Percentiles rank a stretch among this genome's conserved stretches.
Evolutionary conservation across 2,888 invertebrate species (phyloP).

Genomic region (Harmothoe impar): DNA sequence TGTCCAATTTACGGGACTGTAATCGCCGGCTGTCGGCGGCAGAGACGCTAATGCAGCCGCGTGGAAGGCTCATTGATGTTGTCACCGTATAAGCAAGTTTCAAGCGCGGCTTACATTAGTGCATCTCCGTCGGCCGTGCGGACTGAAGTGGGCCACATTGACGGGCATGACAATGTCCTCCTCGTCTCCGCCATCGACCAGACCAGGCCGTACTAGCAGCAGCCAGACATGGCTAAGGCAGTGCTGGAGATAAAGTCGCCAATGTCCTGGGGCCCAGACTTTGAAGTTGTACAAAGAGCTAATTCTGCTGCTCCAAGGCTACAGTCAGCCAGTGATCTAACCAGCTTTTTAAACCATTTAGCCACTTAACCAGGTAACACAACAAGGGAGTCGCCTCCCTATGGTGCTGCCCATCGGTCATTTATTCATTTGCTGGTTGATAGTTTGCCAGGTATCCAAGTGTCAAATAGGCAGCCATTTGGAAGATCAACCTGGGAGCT

Average conservation of each 20-base stretch:
- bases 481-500: too few relatives aligned
- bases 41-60: background rate
- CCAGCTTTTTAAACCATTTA: too few relatives aligned
- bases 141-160: background rate
- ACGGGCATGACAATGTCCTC: background rate
- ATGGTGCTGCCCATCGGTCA: too few relatives aligned
- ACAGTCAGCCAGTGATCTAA: too few relatives aligned
- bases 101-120: background rate
- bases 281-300: too few relatives aligned
- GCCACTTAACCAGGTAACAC: too few relatives aligned
- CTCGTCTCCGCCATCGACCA: background rate
- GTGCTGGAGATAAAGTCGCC: background rate
- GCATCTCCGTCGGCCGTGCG: background rate
- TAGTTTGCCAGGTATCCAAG: too few relatives aligned
- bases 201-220: background rate
- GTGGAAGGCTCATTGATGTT: background rate
- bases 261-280: too few relatives aligned
- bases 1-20: background rate
- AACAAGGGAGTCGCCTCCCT: too few relatives aligned
- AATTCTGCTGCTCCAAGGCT: too few relatives aligned
- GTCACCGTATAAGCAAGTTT: constrained; percentile 19
- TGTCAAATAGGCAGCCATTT: too few relatives aligned
- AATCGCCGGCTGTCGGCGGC: background rate
- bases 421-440: too few relatives aligned
- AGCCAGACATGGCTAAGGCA: background rate